Base-by-base conservation (phyloP, 2,888 invertebrate species). In the Pristionchus fissidentatus region DNA sequence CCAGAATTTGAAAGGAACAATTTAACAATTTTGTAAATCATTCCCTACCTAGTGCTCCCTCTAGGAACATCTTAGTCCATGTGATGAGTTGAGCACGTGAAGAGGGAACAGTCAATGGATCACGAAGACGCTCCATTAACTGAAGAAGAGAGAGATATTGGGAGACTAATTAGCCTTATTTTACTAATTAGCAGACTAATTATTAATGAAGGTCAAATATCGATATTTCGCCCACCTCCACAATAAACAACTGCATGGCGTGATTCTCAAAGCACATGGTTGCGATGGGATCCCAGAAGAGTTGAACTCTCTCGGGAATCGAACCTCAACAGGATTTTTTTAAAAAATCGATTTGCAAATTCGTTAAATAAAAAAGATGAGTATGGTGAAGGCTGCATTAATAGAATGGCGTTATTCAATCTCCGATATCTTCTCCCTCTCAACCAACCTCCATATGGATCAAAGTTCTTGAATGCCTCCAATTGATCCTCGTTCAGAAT, bases 11-110 rank as follows among this genome's bases (percentile, higher is more conserved):
- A n/a, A n/a, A n/a, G n/a, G n/a, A n/a, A n/a, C n/a, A n/a, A n/a
- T n/a, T n/a, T n/a, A n/a, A n/a, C n/a, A n/a, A n/a, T n/a, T n/a
- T n/a, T n/a, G n/a, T n/a, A n/a, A 57, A n/a, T 57, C 41, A 66
- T 26, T 22, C 29, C 46, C 43, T 26, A n/a, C 26, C 73, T 35
- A 55, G 29, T 55, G 38, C 35, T 7, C 43, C 78, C 13, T 78
- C 78, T 52, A 78, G 52, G 52, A 78, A 29, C 55, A 78, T 52
- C 78, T 78, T 78, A 13, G 32, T 35, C 78, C 78, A 78, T 22
- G 78, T 55, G 78, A 78, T 78, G 26, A 78, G 38, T 29, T 78
- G 78, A 38, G 78, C 52, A 32, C 78, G 78, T 10, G 78, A 78
- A n/a, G 52, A n/a, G 3, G 38, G n/a, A 41, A 22, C 15, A 29